Percentiles rank a stretch among this genome's conserved stretches.
These are phyloP conservation scores for Heliconius hortense DNA, from an alignment of 2,888 invertebrate species.

Conservation along the genomic window DNA sequence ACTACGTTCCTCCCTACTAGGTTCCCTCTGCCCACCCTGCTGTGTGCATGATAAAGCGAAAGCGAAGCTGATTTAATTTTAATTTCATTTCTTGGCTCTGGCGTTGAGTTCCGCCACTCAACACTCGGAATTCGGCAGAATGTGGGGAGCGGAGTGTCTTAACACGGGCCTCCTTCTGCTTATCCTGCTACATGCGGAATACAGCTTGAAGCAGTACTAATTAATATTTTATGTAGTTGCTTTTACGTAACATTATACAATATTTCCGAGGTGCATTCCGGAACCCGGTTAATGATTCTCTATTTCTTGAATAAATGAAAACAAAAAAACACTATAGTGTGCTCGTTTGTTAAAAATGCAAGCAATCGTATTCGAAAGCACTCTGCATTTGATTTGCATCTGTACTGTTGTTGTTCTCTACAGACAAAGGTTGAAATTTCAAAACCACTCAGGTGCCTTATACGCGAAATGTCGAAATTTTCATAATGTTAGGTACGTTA, in stretches of 20 bases:
- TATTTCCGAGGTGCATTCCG: background rate
- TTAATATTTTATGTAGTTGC: background rate
- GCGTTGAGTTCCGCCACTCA: too few relatives aligned
- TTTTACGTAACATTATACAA: background rate
- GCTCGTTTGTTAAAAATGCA: conserved; percentile 18
- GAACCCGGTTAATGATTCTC: conserved; percentile 7
- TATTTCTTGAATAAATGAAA: conserved; percentile 18
- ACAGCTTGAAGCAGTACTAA: too few relatives aligned
- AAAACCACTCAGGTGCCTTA: conserved; percentile 10
- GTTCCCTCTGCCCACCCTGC: too few relatives aligned
- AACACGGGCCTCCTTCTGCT: too few relatives aligned
- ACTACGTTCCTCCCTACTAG: too few relatives aligned
- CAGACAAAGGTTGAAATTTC: conserved; percentile 17
- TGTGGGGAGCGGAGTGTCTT: too few relatives aligned
- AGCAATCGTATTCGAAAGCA: conserved; percentile 15
- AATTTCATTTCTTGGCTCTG: too few relatives aligned
- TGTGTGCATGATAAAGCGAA: too few relatives aligned
- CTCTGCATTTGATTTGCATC: conserved; percentile 20
- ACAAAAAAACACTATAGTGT: conserved; percentile 1
- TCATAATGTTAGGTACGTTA: background rate
- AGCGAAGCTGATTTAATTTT: too few relatives aligned
- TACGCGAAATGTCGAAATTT: background rate
- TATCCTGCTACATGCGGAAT: too few relatives aligned
- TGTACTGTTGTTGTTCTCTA: conserved; percentile 10
- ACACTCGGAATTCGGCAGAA: too few relatives aligned